Percentiles rank a stretch among this genome's conserved stretches.
Evolutionary conservation across 2,113 vertebrate genomes (phyloP).

Genomic region (Phyllopteryx taeniolatus): DNA sequence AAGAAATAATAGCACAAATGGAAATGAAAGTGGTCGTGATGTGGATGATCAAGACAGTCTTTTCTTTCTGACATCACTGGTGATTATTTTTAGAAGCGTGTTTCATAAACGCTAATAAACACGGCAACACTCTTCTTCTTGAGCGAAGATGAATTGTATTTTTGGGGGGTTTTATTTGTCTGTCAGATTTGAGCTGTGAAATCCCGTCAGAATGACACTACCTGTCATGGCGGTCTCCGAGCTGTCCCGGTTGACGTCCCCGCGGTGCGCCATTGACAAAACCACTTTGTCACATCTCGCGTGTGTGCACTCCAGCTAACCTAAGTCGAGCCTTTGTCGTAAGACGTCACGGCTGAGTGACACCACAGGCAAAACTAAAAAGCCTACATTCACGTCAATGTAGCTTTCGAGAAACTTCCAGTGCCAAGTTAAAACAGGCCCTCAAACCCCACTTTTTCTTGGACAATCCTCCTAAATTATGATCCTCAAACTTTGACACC

Average conservation of each 20-base stretch:
- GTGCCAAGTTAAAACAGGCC: no score
- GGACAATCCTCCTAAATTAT: not conserved
- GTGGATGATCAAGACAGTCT: not conserved
- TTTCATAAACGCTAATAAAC: conserved; percentile 4
- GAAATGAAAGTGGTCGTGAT: not conserved
- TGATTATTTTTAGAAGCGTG: conserved; percentile 3
- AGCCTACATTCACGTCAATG: not conserved
- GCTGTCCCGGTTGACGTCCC: conserved; percentile 4
- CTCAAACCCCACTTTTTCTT: not conserved
- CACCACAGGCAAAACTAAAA: not conserved
- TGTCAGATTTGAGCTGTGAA: not conserved
- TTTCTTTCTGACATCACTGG: not conserved
- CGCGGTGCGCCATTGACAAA: conserved; percentile 5
- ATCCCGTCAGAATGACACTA: conserved; percentile 1
- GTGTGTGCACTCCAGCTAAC: not conserved
- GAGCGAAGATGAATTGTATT: not conserved
- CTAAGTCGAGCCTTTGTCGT: not conserved
- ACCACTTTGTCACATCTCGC: not conserved
- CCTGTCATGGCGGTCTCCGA: conserved; percentile 1
- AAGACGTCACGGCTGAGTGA: not conserved
- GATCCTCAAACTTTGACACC: not conserved
- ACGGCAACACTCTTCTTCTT: not conserved
- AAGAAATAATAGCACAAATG: not conserved
- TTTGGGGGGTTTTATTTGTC: conserved; percentile 4
- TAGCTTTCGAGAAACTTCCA: not conserved